These are phyloP conservation scores for Muscicapa striata DNA, from an alignment of 2,797 vertebrate species.

Conservation along the genomic window DNA sequence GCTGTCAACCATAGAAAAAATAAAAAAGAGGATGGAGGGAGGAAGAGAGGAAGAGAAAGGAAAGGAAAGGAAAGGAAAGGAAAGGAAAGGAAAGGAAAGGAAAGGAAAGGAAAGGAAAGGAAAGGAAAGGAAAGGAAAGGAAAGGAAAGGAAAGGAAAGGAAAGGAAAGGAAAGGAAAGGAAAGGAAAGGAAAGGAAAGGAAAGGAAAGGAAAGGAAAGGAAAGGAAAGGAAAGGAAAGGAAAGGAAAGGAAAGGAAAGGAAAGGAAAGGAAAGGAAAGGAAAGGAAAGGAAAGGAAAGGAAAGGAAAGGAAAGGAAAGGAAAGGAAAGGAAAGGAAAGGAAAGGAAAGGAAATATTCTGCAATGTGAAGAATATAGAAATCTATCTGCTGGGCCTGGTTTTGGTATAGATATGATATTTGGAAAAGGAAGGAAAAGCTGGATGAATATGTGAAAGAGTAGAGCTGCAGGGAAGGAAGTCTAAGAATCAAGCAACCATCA, in stretches of 20 bases:
- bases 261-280: no score
- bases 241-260: no score
- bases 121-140: no score
- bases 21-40: background rate
- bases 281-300: no score
- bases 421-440: background rate
- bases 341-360: no score
- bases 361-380: background rate
- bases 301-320: no score
- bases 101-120: no score
- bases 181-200: no score
- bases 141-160: background rate
- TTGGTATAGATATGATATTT: background rate
- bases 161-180: background rate
- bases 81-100: no score
- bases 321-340: background rate
- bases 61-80: background rate
- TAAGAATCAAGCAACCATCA: slow-evolving; percentile 28
- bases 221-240: no score
- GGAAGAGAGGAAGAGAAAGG: fast-evolving
- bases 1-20: background rate
- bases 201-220: background rate
- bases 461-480: background rate
- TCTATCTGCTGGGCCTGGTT: background rate
- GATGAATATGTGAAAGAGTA: background rate